phyloP scores from a whole-genome alignment of 2,113 vertebrate species.

The Todiramphus chloris region DNA sequence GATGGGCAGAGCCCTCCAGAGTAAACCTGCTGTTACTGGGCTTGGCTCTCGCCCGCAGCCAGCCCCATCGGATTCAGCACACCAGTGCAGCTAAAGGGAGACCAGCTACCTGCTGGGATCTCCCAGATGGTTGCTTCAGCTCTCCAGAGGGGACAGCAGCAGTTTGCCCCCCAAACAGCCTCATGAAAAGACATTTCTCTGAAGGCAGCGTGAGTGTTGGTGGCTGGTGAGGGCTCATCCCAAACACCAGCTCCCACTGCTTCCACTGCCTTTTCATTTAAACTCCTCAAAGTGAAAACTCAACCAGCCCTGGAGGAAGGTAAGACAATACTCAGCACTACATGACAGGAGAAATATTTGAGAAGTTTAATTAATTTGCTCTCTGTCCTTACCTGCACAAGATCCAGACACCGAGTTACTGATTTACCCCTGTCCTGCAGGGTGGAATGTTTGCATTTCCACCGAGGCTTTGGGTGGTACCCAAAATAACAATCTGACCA shows the following conservation, averaged over 20 bases:
- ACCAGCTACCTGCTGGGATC: rapidly evolving
- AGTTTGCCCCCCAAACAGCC: neutral
- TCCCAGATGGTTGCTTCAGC: neutral
- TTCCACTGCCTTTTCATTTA: neutral
- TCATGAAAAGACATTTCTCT: neutral
- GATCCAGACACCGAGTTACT: neutral
- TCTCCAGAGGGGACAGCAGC: neutral
- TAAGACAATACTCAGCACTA: rapidly evolving
- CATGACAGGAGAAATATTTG: rapidly evolving
- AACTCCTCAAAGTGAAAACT: neutral
- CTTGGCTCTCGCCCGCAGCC: neutral
- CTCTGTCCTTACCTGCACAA: neutral
- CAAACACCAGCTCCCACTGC: neutral
- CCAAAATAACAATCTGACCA: neutral
- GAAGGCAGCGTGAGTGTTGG: neutral
- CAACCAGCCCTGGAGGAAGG: neutral
- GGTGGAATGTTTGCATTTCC: neutral
- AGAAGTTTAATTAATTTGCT: neutral
- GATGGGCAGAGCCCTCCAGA: neutral
- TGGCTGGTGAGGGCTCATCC: neutral
- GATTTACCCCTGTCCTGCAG: neutral
- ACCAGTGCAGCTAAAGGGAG: neutral
- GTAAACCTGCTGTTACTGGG: neutral
- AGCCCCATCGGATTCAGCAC: neutral
- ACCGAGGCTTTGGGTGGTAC: neutral